A percentile compares a stretch with the other conserved stretches of the same genome.
Conservation (phyloP, 2,113 vertebrate genomes). For the Pimephales promelas region DNA sequence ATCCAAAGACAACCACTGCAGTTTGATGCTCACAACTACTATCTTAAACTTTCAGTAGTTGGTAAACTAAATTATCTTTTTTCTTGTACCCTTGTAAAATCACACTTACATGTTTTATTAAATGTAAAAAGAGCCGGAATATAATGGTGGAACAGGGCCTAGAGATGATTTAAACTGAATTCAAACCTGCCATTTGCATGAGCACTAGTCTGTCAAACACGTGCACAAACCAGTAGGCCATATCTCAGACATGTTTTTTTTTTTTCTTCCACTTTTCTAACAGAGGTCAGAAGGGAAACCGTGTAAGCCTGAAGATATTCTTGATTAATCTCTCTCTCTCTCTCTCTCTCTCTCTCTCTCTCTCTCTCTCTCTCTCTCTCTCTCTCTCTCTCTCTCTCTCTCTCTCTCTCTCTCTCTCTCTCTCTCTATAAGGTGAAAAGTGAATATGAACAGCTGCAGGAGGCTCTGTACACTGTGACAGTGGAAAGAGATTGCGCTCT, state of each 20-base stretch:
- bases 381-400: slow-evolving; percentile 11
- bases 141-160: not conserved
- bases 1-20: slow-evolving; percentile 6
- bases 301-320: not conserved
- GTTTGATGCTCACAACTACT: not conserved
- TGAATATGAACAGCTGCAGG: slow-evolving; percentile 84
- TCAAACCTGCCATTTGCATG: not conserved
- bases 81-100: not conserved
- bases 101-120: not conserved
- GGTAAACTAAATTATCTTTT: not conserved
- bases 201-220: not conserved
- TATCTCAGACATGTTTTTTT: not conserved
- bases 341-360: slow-evolving; percentile 9
- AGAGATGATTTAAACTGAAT: not conserved
- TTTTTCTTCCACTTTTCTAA: not conserved
- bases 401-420: not conserved
- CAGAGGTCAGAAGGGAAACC: not conserved
- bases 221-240: not conserved
- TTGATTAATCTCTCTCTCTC: not conserved
- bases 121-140: not conserved
- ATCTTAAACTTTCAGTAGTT: not conserved
- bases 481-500: slow-evolving; percentile 85
- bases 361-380: not conserved
- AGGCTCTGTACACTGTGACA: slow-evolving; percentile 82
- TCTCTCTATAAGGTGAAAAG: slow-evolving; percentile 79